Evolutionary conservation across 2,797 vertebrate genomes (phyloP), one percentile per base, ranked within the genome.

Genomic region (Propithecus perrieri): DNA sequence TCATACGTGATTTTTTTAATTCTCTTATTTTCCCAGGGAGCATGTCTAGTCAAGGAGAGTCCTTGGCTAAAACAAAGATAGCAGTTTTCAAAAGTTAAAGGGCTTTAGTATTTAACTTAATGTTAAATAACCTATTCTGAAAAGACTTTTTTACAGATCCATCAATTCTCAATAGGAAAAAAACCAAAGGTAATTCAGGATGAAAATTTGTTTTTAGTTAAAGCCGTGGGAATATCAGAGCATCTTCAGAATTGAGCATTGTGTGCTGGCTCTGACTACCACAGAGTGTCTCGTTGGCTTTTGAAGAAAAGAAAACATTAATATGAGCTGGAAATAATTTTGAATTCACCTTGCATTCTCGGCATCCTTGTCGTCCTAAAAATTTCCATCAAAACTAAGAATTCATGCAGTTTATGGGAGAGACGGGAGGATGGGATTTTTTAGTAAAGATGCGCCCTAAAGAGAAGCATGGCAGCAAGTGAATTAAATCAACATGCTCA

Each of bases 281-380:
- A 69, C 26, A 67, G 24, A 4, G 0, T 5, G 7, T 94, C 87
- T 93, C n/a, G 26, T 3, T 22, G 83, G 57, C 28, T 79, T 97
- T 79, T 85, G 67, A 90, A 72, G 93, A 57, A 95, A 91, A 84
- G 35, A 75, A 95, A 88, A 81, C 69, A 94, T 57, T 85, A 95
- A 96, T 46, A 85, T 57, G 65, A 57, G 38, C 26, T 97, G 95
- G 94, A 97, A 98, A 93, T 91, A 95, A 95, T 95, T 92, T 97
- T 96, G 95, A 97, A 97, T 98, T 98, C 96, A 97, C 69, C 95
- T 76, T 85, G 80, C 76, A 94, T 95, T 43, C 76, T 83, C 90
- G 95, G 65, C 30, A 65, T 46, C 74, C 57, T 61, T 96, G 88
- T 93, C 88, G 93, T 97, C 97, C 97, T 92, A 38, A 97, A 98